These are phyloP conservation scores for Caenorhabditis doughertyi DNA, from an alignment of 2,888 invertebrate genomes.

Conservation along the genomic window DNA sequence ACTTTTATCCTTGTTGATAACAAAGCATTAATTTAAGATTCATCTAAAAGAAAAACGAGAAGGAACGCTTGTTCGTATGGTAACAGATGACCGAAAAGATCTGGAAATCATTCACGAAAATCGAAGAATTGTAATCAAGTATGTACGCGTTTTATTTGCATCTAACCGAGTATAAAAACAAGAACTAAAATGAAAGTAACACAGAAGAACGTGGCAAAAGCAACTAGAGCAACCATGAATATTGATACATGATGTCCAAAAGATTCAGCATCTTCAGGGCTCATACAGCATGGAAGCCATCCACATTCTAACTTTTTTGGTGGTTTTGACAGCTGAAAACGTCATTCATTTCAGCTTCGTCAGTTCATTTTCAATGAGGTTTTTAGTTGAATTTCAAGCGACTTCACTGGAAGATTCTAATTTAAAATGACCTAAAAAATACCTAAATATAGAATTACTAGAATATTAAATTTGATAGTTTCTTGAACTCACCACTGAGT, in stretches of 20 bases:
- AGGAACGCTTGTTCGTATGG: constrained; percentile 53
- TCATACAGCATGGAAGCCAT: constrained; percentile 77
- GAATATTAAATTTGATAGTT: neutral
- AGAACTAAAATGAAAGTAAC: constrained; percentile 76
- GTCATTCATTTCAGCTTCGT: neutral
- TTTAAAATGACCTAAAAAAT: neutral
- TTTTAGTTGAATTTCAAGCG: neutral
- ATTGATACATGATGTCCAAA: constrained; percentile 77
- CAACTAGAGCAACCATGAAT: constrained; percentile 77
- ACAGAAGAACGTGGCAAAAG: constrained; percentile 77
- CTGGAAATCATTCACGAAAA: constrained; percentile 58
- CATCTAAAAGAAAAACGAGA: constrained; percentile 47
- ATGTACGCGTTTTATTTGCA: constrained; percentile 33
- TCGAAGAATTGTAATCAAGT: constrained; percentile 65
- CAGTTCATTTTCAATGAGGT: neutral
- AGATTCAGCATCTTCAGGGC: constrained; percentile 71
- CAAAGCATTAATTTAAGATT: constrained; percentile 3
- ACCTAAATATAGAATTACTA: neutral
- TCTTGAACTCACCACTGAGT: constrained; percentile 23
- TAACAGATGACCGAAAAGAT: constrained; percentile 54
- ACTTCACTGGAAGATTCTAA: neutral
- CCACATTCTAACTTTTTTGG: constrained; percentile 68
- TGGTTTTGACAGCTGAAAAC: constrained; percentile 36
- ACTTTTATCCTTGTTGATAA: neutral
- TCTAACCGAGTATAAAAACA: constrained; percentile 73